Base-by-base conservation (phyloP, 64 coral and sea anemone genomes). In the Montipora sp. region DNA sequence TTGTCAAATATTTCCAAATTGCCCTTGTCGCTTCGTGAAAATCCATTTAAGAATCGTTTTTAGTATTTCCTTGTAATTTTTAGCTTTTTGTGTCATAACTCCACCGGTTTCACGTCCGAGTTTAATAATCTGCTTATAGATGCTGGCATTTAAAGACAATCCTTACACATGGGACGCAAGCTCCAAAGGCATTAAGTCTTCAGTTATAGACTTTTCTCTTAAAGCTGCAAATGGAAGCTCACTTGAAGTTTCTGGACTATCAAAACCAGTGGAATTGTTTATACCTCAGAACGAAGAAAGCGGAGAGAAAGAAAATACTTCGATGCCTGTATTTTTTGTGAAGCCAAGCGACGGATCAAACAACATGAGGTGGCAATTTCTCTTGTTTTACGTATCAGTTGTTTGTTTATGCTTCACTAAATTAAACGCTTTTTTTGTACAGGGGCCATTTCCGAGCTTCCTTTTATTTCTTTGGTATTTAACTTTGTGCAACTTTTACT, bases 101-200 rank as follows among this genome's bases (percentile, higher is more conserved):
- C 3, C 16, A 16, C 48, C 15, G 5, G 7, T 12, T 46, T 75
- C 11, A 45, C 55, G 78, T 5, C 48, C 3, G 8, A 16, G 21
- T 24, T 48, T 50, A n/a, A 11, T 11, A 57, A 59, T 59, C 18
- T 45, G 0, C 43, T 78, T 21, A 12, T 75, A 96, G 95, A 96
- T 96, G 95, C 75, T 94, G n/a, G 73, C 89, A 23, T 78, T 96
- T 68, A 49, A 66, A 6, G 89, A 94, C 55, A 96, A 96, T 48
- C 95, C 95, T 66, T 96, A 90, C 69, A 96, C 92, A 4, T 96
- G 95, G 95, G 95, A 96, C 48, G 14, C 82, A 49, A 96, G 88
- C 21, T 87, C 95, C 3, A 91, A 83, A n/a, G 90, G 90, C 23
- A 85, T 96, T 21, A 96, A 94, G 48, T 91, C 95, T 19, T 90